Evolutionary conservation across 2,888 invertebrate species (phyloP), one percentile per base, ranked within the genome.

Genomic region (Camptogramma bilineatum): DNA sequence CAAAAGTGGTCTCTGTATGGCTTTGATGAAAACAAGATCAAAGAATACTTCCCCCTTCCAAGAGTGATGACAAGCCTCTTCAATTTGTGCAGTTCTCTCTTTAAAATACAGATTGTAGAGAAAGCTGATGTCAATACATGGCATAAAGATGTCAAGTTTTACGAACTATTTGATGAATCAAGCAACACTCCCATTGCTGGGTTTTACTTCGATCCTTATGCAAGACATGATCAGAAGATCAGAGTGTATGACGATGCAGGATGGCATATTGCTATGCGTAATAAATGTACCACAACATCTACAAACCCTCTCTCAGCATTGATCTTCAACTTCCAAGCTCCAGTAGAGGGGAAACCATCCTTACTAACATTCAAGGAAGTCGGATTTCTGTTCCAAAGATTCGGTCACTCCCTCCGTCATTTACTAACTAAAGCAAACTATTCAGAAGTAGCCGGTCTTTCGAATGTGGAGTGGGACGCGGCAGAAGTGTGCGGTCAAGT

Each of bases 391-490:
- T 98, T 98, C 85, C 94, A 95, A 78, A 96, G 96, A 94, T 97
- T 99, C 84, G 99, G 99, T 0, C 96, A 97, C 72, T 95, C 96
- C 0, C 90, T 99, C 50, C 97, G 99, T 73, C 97, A 98, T 87
- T 87, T 99, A 69, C 90, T 99, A 34, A 97, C 98, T 0, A 95
- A 94, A 78, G 95, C 96, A 0, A 96, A 96, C 16, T 97, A 97
- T 85, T 95, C 96, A 0, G 98, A 98, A 83, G 95, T 98, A 0
- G 95, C 98, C 2, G 98, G 98, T 0, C 88, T 97, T 19, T 96
- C 96, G 0, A 97, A 97, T 83, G 95, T 99, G 0, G 99, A 99
- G 91, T 98, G 98, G 98, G 99, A 99, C 86, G 97, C 97, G 0
- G 96, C 97, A 0, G 96, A 97, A 80, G 95, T 98, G 0, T 96